Evolutionary conservation across 1,140 invertebrate species (phyloP).

Genomic region (Harlomillsia oculata): DNA sequence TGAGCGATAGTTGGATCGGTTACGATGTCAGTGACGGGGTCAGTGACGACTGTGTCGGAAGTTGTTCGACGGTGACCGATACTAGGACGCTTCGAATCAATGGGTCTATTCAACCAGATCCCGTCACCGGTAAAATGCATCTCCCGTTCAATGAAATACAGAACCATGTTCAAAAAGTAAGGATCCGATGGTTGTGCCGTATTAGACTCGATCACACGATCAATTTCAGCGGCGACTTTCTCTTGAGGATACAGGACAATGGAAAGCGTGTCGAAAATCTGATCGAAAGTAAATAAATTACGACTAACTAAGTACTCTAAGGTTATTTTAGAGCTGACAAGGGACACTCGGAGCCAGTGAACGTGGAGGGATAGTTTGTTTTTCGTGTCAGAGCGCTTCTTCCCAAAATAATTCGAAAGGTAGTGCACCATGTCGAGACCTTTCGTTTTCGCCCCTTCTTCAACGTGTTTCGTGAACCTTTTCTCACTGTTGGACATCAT

Average conservation of each 20-base stretch:
- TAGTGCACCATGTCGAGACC: slow-evolving; percentile 46
- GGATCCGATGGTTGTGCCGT: slow-evolving; percentile 23
- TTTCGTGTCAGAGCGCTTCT: slow-evolving; percentile 38
- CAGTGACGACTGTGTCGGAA: background rate
- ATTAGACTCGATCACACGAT: slow-evolving; percentile 1
- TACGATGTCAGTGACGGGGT: background rate
- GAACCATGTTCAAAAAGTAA: slow-evolving; percentile 35
- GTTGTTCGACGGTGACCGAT: background rate
- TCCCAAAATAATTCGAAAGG: slow-evolving; percentile 36
- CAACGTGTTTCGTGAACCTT: slow-evolving; percentile 47
- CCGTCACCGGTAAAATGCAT: slow-evolving; percentile 45
- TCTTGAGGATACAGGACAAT: slow-evolving; percentile 49
- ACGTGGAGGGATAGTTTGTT: slow-evolving; percentile 44
- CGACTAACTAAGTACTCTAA: slow-evolving; percentile 42
- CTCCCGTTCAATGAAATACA: slow-evolving; percentile 42
- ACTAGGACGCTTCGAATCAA: background rate
- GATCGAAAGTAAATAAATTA: slow-evolving; percentile 41
- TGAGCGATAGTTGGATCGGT: no score
- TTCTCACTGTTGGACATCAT: slow-evolving; percentile 46
- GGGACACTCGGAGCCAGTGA: slow-evolving; percentile 48
- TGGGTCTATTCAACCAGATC: slow-evolving; percentile 36
- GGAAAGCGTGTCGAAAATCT: slow-evolving; percentile 47
- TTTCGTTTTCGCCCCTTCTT: slow-evolving; percentile 47
- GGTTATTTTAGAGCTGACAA: slow-evolving; percentile 45
- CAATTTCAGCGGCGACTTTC: slow-evolving; percentile 14